Conservation (phyloP, 2,888 invertebrate genomes). For the Tetanocera ferruginea region DNA sequence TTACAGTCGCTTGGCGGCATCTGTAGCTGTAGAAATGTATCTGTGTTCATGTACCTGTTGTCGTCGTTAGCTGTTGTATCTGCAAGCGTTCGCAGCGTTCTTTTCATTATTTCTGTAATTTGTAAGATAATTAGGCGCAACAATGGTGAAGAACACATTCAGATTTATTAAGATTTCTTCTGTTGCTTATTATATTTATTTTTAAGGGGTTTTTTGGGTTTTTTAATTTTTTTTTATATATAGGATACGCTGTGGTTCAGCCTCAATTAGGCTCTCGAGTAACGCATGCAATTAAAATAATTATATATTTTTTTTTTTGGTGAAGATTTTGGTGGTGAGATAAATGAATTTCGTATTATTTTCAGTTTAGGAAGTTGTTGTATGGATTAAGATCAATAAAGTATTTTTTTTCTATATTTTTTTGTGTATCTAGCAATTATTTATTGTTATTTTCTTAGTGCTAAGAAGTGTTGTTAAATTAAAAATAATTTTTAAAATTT, state of each 20-base stretch:
- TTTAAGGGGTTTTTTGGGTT: conserved; percentile 28
- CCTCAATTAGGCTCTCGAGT: conserved; percentile 51
- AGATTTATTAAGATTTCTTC: conserved; percentile 50
- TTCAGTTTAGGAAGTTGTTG: conserved; percentile 3
- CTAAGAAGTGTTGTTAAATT: neutral
- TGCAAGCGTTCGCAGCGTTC: conserved; percentile 23
- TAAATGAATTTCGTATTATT: conserved; percentile 17
- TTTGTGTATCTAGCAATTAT: neutral
- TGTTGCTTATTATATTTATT: neutral
- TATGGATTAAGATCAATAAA: conserved; percentile 13
- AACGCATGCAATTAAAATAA: conserved; percentile 54
- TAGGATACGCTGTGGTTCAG: conserved; percentile 26
- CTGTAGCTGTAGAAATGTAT: neutral
- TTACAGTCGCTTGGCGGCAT: conserved; percentile 40
- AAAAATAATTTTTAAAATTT: neutral
- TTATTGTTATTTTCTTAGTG: neutral
- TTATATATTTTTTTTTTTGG: conserved; percentile 48
- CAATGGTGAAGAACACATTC: conserved; percentile 57
- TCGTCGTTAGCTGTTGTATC: conserved; percentile 33
- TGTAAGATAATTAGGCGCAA: conserved; percentile 63
- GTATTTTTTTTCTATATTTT: neutral
- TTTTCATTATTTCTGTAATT: conserved; percentile 56
- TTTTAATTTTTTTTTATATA: conserved; percentile 4
- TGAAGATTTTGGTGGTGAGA: conserved; percentile 32
- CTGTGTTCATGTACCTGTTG: conserved; percentile 18